phyloP scores from a whole-genome alignment of 2,797 vertebrate genomes.

The Apogon hyalosoma region DNA sequence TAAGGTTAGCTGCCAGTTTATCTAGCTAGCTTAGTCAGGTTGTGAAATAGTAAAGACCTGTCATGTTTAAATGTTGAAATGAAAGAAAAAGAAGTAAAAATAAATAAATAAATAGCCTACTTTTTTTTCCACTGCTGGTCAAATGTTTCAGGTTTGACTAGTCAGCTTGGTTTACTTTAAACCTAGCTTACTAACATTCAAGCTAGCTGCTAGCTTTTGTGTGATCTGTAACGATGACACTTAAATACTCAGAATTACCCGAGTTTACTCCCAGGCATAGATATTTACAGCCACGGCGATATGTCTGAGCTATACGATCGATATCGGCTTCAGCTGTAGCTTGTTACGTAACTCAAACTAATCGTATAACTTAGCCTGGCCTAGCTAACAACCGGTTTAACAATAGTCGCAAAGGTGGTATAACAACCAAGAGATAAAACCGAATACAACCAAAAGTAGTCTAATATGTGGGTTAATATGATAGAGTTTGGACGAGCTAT shows the following conservation, averaged over 20 bases:
- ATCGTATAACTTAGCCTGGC: conserved; percentile 43
- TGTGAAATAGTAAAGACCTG: background rate
- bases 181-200: background rate
- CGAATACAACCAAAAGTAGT: background rate
- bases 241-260: background rate
- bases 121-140: background rate
- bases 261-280: background rate
- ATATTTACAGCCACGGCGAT: background rate
- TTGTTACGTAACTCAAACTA: conserved; percentile 47
- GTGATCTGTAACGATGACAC: background rate
- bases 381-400: conserved; percentile 25
- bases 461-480: no score
- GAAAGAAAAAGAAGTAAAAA: no score
- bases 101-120: no score
- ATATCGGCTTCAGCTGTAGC: background rate
- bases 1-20: conserved; percentile 7
- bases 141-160: no score
- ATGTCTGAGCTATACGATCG: background rate
- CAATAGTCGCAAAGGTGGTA: background rate
- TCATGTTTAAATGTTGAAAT: no score
- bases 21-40: conserved; percentile 18
- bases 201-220: conserved; percentile 31
- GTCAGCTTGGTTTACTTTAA: background rate
- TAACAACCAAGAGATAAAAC: background rate
- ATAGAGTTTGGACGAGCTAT: no score